These are phyloP conservation scores for Brachypodius melanocephalos DNA, from an alignment of 2,113 vertebrate species.

Conservation along the genomic window DNA sequence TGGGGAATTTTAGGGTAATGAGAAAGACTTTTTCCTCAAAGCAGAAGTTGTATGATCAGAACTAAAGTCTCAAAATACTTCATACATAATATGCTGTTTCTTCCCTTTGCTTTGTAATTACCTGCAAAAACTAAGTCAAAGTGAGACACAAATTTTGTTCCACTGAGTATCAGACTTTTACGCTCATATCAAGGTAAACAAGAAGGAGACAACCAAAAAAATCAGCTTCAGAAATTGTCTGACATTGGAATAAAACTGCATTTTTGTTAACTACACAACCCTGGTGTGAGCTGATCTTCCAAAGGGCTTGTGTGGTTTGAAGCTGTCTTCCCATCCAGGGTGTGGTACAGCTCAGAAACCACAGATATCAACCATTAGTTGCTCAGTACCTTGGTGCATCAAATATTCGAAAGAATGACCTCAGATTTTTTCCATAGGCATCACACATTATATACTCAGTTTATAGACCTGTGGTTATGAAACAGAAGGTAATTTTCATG, in stretches of 20 bases:
- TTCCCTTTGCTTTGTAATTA: not conserved
- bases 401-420: accelerated
- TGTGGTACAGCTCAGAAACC: not conserved
- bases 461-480: not conserved
- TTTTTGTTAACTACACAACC: not conserved
- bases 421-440: not conserved
- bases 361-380: accelerated
- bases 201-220: not conserved
- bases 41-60: not conserved
- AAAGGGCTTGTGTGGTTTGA: not conserved
- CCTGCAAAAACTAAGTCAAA: not conserved
- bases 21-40: not conserved
- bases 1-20: not conserved
- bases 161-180: not conserved
- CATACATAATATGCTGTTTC: not conserved
- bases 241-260: not conserved
- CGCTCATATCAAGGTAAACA: not conserved
- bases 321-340: not conserved
- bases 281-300: not conserved
- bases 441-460: not conserved
- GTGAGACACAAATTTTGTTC: not conserved
- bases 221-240: not conserved
- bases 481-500: not conserved
- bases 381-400: accelerated
- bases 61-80: not conserved